Evolutionary conservation across 2,113 vertebrate species (phyloP), one percentile per base, ranked within the genome.

Genomic region (Himantopus leucocephalus): DNA sequence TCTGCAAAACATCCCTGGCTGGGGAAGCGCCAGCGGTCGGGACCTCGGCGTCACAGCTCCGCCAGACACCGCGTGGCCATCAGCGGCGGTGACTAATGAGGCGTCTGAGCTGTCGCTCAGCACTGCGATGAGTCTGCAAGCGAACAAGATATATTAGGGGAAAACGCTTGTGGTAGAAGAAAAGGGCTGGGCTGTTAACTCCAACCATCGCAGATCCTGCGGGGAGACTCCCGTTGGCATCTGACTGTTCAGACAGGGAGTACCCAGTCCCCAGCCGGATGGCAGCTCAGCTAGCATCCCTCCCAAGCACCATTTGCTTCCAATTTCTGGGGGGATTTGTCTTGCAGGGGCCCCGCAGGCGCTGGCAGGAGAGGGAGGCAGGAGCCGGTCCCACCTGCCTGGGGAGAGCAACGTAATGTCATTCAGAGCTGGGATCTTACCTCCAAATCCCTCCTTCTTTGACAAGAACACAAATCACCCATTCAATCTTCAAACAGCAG

Each of bases 381-480:
- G 73, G 41, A 94, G 64, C 55, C 0, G 1, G 59, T 62, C 41
- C 29, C 2, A 30, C 34, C 64, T 93, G 80, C 68, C 59, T 1
- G 0, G 47, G 45, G 32, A 91, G 5, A 74, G 37, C 47, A 63
- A 41, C 2, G 8, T 45, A 50, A 37, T 2, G 16, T 63, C 58
- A 24, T 35, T 88, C 53, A 56, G 56, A 78, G 71, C 68, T 35
- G 56, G 76, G 70, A 71, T 86, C 91, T 78, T 52, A 52, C 53
- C 66, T 64, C 64, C 87, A 95, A 92, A 93, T 80, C 85, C 88
- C 17, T 83, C 41, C 53, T 58, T 27, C 50, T 53, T 23, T 74
- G 78, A 73, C 88, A 86, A 83, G n/a, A 62, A 55, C 76, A 92
- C 85, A 92, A 95, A 71, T 91, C 88, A 90, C 50, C 79, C 68